These are phyloP conservation scores for Anseranas semipalmata DNA, from an alignment of 2,113 vertebrate genomes.

Conservation along the genomic window DNA sequence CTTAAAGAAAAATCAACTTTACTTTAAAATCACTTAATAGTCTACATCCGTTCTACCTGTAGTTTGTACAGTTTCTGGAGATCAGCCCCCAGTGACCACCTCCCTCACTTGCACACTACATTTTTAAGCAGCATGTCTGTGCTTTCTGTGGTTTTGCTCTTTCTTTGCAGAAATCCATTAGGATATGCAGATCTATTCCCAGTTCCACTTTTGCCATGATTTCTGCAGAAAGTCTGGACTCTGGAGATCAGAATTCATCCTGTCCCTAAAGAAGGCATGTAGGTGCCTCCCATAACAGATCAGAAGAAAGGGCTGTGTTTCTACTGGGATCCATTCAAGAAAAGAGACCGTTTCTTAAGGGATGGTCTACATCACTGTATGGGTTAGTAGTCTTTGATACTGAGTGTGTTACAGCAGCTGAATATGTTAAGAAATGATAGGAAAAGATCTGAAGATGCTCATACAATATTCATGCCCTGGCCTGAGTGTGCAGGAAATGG, in stretches of 20 bases:
- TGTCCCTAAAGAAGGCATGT: background rate
- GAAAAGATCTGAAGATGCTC: background rate
- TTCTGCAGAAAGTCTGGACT: background rate
- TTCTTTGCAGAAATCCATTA: background rate
- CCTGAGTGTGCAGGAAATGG: background rate
- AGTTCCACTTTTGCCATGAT: background rate
- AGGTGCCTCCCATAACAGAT: background rate
- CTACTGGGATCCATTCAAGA: background rate
- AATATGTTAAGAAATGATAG: background rate
- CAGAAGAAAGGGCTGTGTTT: background rate
- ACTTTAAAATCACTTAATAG: background rate
- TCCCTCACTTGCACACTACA: background rate
- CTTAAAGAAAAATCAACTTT: background rate
- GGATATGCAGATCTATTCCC: background rate
- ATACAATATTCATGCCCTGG: background rate
- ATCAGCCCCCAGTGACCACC: fast-evolving
- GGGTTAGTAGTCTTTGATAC: background rate
- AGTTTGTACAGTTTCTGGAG: background rate
- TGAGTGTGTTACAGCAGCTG: background rate
- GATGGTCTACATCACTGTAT: background rate
- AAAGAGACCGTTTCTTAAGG: background rate
- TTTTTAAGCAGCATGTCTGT: background rate
- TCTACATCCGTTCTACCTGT: background rate
- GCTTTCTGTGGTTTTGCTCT: background rate
- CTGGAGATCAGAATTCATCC: background rate